phyloP scores from a whole-genome alignment of 2,797 vertebrate genomes.

The Acridotheres tristis region DNA sequence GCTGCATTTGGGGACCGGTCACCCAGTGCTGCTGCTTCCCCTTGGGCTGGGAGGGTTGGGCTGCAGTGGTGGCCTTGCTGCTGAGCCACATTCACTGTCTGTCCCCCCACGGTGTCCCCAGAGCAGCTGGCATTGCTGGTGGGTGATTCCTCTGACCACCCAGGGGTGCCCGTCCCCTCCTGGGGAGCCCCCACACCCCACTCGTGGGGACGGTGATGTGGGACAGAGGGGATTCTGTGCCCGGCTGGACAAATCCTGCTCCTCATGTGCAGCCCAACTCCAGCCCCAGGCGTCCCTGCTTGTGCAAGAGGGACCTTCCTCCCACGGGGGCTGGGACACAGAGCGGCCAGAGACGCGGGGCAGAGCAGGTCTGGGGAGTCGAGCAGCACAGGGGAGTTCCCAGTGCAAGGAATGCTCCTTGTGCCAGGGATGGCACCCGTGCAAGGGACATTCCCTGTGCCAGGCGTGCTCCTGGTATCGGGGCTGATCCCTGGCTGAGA shows the following conservation, averaged over 20 bases:
- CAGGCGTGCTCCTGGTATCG: accelerated
- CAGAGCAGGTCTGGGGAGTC: not conserved
- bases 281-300: accelerated
- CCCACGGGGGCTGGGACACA: accelerated
- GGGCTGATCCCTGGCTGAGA: not conserved
- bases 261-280: not conserved
- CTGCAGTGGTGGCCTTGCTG: not conserved
- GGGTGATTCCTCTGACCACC: not conserved
- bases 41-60: not conserved
- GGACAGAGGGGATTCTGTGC: accelerated
- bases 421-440: not conserved
- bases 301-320: not conserved
- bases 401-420: not conserved
- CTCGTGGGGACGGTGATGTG: accelerated
- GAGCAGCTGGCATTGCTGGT: not conserved
- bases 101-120: accelerated
- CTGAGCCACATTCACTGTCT: not conserved
- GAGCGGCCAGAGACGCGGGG: accelerated
- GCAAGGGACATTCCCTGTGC: not conserved
- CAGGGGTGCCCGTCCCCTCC: not conserved
- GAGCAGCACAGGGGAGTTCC: not conserved
- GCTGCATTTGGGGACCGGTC: accelerated
- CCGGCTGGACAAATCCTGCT: not conserved
- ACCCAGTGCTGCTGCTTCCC: not conserved
- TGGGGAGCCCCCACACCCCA: accelerated